These are phyloP conservation scores for Campylomormyrus tamandua DNA, from an alignment of 2,113 vertebrate genomes.

Conservation along the genomic window DNA sequence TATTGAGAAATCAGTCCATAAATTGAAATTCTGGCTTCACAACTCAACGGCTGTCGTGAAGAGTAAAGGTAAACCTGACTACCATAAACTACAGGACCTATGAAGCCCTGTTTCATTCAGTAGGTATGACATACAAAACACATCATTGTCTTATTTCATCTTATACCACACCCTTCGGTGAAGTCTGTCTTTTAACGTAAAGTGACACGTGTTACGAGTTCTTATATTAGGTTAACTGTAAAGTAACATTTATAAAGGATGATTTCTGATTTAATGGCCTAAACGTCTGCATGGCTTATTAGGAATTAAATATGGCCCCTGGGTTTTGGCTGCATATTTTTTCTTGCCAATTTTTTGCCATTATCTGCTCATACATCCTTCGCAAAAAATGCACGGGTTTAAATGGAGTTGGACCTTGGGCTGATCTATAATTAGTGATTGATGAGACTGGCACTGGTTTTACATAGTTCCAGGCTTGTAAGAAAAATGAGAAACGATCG, in stretches of 20 bases:
- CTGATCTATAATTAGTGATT: constrained; percentile 8
- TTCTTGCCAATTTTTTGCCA: background rate
- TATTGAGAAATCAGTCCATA: background rate
- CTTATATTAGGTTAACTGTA: background rate
- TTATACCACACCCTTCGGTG: background rate
- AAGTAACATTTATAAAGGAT: background rate
- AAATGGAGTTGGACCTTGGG: background rate
- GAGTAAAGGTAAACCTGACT: background rate
- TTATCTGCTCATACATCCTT: background rate
- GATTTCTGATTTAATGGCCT: background rate
- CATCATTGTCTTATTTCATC: background rate
- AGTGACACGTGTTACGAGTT: background rate
- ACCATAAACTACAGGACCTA: background rate
- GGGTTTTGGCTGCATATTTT: background rate
- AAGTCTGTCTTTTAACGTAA: background rate
- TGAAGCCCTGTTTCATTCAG: background rate
- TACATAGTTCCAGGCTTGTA: background rate
- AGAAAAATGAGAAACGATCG: background rate
- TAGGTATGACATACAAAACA: background rate
- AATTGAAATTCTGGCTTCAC: background rate
- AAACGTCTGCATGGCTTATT: background rate
- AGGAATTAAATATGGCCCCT: background rate
- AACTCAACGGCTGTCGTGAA: background rate
- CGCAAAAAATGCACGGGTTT: background rate
- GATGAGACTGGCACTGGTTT: background rate